Base-by-base conservation (phyloP, 2,888 invertebrate species). In the Epirrita christyi region DNA sequence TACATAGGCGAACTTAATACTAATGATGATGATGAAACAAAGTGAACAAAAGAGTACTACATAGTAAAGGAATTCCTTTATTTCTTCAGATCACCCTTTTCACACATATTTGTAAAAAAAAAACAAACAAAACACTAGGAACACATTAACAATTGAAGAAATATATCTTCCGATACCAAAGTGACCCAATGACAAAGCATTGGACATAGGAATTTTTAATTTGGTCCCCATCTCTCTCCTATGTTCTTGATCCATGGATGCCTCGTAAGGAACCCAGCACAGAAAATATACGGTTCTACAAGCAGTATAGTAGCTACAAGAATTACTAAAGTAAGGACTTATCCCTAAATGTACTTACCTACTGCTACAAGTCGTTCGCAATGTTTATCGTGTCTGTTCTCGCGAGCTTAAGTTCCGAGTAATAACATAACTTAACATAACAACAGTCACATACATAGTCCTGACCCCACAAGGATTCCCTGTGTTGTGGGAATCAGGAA, bases 161-260 rank as follows among this genome's bases (percentile, higher is more conserved):
- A 36, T 51, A 42, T 47, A 36, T 29, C 6, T 42, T 42, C 28
- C 32, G 28, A 45, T 53, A 52, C 15, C 34, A 40, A 28, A 52
- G 41, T 53, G 49, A 60, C 44, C 53, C 61, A 63, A 63, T 48
- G 48, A 59, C 53, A 51, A 41, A 54, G 60, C 43, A 55, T 53
- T 50, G 55, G 49, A 47, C 49, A 37, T 38, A 46, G 66, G 64
- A 67, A 67, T 64, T 67, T 66, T 63, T 63, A 67, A 64, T 64
- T 66, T 59, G 44, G 47, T 59, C 52, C 42, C 52, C 58, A 48
- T 52, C 11, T 3, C 14, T 11, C 32, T 50, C 28, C 37, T 44
- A 38, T 44, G 38, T 27, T 10, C 28, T 8, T 43, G 40, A 48
- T 48, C 58, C 53, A 28, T 34, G 40, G 36, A 40, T 29, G 44